Base-by-base conservation (phyloP, 2,888 invertebrate species). In the Drosophila prolongata region DNA sequence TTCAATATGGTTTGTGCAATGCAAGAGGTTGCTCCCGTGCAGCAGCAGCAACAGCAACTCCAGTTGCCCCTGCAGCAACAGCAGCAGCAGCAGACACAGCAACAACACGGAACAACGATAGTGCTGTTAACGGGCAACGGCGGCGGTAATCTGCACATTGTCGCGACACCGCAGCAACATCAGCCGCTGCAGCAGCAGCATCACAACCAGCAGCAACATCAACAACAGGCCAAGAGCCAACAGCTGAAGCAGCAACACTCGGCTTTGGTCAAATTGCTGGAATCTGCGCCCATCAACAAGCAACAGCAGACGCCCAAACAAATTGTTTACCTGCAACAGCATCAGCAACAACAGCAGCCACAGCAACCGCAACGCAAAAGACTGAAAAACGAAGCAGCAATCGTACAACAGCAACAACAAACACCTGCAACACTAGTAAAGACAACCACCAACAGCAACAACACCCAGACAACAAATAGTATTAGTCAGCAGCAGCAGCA, bases 231-330 rank as follows among this genome's bases (percentile, higher is more conserved):
- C 42, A 90, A 90, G 78, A 92, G 92, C 78, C 91, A 92, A 75
- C 90, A 92, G 75, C 81, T 95, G 91, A 95, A 95, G 91, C 94
- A 94, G 80, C 93, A 94, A 90, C 94, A 95, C 90, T 94, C 94
- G 90, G 94, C 94, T 90, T 92, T 95, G 90, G 94, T 95, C 90
- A 94, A 94, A 93, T 93, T 95, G 92, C 92, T 95, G 92, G 94
- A 95, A 91, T 93, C 93, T 58, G 92, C 92, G 75, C 93, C 93
- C 44, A 87, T 92, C 24, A 90, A 61, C 82, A 77, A 90, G 79
- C 66, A 67, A 13, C 74, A 78, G 13, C 72, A 65, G 52, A 64
- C 47, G 35, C 42, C 66, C 46, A 74, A 60, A 50, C 75, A 75
- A 75, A 75, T 75, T 58, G 75, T 75, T 68, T 75, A 75, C 58